Evolutionary conservation across 2,797 vertebrate species (phyloP).

Genomic region (Babyrousa celebensis): DNA sequence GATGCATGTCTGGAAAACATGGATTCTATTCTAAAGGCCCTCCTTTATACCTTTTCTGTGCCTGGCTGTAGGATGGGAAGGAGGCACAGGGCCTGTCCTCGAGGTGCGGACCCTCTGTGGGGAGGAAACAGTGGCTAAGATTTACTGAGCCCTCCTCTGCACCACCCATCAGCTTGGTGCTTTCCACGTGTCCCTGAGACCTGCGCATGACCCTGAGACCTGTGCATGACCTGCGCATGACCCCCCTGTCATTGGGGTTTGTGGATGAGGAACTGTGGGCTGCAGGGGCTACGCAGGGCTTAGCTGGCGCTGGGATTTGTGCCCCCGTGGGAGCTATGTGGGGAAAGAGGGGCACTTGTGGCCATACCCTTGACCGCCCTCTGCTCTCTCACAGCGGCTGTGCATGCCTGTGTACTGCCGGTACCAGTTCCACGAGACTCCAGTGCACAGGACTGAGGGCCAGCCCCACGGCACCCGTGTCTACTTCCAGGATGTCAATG

Average conservation of each 20-base stretch:
- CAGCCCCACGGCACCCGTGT: constrained; percentile 90
- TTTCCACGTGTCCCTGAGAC: background rate
- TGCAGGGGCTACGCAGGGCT: background rate
- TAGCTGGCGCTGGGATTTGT: background rate
- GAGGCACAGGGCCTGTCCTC: background rate
- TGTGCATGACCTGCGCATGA: background rate
- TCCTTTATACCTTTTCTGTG: background rate
- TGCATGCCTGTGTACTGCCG: constrained; percentile 94
- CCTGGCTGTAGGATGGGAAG: background rate
- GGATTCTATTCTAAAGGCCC: background rate
- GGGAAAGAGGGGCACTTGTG: background rate
- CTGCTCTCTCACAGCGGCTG: constrained; percentile 88
- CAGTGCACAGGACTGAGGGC: constrained; percentile 90
- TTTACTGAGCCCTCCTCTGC: background rate
- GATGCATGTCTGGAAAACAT: background rate
- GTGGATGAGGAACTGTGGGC: background rate
- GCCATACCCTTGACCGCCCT: background rate
- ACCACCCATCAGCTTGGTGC: background rate
- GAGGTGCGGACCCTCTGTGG: background rate
- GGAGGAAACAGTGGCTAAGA: background rate
- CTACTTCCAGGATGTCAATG: constrained; percentile 93
- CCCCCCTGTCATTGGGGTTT: background rate
- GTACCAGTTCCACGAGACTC: constrained; percentile 92
- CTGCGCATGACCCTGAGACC: background rate
- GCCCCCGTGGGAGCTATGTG: too few species aligned